A percentile compares a stretch with the other conserved stretches of the same genome.
Evolutionary conservation across 2,797 vertebrate genomes (phyloP).

Genomic region (Falco columbarius): DNA sequence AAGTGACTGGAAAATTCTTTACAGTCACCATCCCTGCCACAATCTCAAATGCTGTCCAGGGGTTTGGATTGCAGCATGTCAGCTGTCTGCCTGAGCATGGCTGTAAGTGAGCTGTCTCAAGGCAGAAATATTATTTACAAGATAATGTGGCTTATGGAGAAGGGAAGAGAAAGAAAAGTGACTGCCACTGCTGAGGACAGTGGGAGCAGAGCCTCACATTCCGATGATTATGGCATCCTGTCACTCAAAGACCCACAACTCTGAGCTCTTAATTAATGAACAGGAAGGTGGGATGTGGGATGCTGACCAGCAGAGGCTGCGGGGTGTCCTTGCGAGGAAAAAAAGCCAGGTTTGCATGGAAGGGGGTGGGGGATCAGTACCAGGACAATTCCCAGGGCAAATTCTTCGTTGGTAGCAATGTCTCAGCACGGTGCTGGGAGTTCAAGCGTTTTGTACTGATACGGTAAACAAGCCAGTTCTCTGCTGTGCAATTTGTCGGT

Average conservation of each 20-base stretch:
- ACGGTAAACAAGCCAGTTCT: neutral
- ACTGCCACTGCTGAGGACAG: neutral
- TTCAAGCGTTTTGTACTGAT: neutral
- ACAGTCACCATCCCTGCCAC: neutral
- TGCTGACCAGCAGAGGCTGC: neutral
- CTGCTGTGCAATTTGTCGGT: neutral
- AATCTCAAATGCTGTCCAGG: neutral
- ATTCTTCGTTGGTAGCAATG: neutral
- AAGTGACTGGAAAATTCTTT: slow-evolving; percentile 11
- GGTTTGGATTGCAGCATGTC: neutral
- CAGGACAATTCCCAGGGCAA: neutral
- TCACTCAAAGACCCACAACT: neutral
- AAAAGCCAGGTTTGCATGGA: neutral
- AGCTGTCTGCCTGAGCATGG: neutral
- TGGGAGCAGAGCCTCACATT: neutral
- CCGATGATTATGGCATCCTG: neutral
- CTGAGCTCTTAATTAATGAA: neutral
- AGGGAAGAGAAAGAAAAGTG: neutral
- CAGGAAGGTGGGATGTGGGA: neutral
- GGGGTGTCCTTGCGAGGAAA: neutral
- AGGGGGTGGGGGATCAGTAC: neutral
- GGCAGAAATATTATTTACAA: slow-evolving; percentile 47
- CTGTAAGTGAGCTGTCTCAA: slow-evolving; percentile 25
- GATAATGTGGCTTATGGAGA: neutral
- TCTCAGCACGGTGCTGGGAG: neutral